Evolutionary conservation across 2,113 vertebrate genomes (phyloP), one percentile per base, ranked within the genome.

Genomic region (Peromyscus maniculatus): DNA sequence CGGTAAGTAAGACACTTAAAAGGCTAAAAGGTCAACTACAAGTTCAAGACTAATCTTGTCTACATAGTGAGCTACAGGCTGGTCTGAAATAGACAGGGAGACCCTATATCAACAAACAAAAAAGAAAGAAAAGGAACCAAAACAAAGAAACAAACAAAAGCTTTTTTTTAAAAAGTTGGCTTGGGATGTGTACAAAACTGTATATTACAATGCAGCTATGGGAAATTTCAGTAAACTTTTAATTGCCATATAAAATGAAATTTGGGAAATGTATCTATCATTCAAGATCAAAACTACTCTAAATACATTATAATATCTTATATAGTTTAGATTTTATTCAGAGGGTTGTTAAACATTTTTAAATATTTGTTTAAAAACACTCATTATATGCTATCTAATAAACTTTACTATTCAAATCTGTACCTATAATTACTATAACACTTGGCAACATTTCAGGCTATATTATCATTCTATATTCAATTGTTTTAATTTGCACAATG

Each of bases 161-260:
- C 36, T 71, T n/a, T n/a, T n/a, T 52, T 55, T 15, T 15, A 55
- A 55, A 55, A 55, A 55, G 11, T n/a, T 59, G 24, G 0, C 24
- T 87, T 69, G 5, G 5, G 10, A 52, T 87, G 19, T 36, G 43
- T 13, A 49, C 49, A 69, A 69, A 69, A 52, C 11, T 19, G 49
- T 72, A 64, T 74, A 31, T 59, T 92, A 59, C 7, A 74, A 69
- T 43, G 57, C 0, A 89, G 2, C 5, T 71, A 26, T 80, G 24
- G 71, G 26, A 95, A 93, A 92, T 96, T 93, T 92, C 22, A 88
- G 2, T 83, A 89, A 80, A 52, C 16, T 92, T 95, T 96, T 91
- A 86, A 64, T 88, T 78, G 15, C 13, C 64, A n/a, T 13, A 74
- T 72, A 49, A 69, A 97, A 39, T 1, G 5, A n/a, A 7, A 89